phyloP scores from a whole-genome alignment of 2,113 vertebrate species.

The Colinus virginianus region DNA sequence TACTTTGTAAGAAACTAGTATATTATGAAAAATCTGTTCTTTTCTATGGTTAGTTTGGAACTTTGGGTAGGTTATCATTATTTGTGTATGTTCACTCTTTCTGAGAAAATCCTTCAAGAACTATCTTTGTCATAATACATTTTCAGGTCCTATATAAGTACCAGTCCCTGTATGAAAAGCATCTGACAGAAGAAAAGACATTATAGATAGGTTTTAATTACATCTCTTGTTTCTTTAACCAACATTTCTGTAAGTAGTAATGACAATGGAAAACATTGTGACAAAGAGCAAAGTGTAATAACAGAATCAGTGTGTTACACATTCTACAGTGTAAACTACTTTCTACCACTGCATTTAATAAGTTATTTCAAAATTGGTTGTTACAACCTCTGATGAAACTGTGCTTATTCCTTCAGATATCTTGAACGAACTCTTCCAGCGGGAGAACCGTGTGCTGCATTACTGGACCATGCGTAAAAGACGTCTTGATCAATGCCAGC shows the following conservation, averaged over 20 bases:
- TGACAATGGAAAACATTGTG: not conserved
- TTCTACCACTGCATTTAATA: not conserved
- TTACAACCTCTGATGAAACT: not conserved
- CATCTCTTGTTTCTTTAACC: not conserved
- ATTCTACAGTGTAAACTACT: not conserved
- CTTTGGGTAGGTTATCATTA: not conserved
- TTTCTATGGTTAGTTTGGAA: not conserved
- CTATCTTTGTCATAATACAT: not conserved
- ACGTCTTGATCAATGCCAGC: constrained; percentile 96
- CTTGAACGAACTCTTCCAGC: constrained; percentile 95
- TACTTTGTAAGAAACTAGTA: not conserved
- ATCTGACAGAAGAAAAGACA: not conserved
- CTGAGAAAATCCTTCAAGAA: not conserved
- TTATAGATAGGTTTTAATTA: not conserved
- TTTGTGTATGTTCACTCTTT: not conserved
- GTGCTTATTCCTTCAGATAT: constrained; percentile 82
- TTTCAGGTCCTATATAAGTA: not conserved
- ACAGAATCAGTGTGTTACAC: not conserved
- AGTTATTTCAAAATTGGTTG: not conserved
- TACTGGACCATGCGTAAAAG: constrained; percentile 99
- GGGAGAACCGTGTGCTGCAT: constrained; percentile 96
- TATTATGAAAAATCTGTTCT: not conserved
- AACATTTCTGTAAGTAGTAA: not conserved
- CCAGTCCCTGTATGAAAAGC: not conserved
- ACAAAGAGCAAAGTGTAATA: not conserved